Conservation (phyloP, 1,140 invertebrate species). For the Sipha flava region DNA sequence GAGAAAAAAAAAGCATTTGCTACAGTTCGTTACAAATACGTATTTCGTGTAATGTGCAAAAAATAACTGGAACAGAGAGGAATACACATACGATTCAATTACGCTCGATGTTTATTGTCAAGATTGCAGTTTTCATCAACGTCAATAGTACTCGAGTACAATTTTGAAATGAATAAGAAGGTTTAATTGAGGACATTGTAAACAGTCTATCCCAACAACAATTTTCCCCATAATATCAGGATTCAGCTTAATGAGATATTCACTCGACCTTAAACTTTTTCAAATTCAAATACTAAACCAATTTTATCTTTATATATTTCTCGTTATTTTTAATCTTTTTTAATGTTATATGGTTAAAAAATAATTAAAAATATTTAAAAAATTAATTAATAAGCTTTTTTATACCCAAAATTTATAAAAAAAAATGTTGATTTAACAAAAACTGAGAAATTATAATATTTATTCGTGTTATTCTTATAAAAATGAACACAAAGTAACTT, state of each 20-base stretch:
- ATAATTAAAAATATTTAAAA: too few species aligned
- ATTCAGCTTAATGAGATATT: background rate
- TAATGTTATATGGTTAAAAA: too few species aligned
- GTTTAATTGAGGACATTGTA: background rate
- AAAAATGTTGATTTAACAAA: too few species aligned
- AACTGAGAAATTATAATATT: too few species aligned
- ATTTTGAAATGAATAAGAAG: background rate
- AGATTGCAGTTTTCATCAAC: constrained; percentile 10
- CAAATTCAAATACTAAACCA: too few species aligned
- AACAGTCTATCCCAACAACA: background rate
- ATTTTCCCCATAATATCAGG: background rate
- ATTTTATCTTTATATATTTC: too few species aligned
- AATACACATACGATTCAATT: constrained; percentile 10
- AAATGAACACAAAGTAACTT: too few species aligned
- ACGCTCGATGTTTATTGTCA: background rate
- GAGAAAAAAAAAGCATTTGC: background rate
- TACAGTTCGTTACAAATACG: background rate
- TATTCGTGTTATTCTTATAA: too few species aligned
- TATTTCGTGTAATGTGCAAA: background rate
- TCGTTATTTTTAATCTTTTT: too few species aligned
- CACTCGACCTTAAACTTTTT: background rate
- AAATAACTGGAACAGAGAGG: background rate
- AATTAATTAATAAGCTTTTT: too few species aligned
- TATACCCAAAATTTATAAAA: too few species aligned
- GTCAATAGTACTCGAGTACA: background rate